Base-by-base conservation (phyloP, 92 coral and sea anemone genomes). In the Bergia puertoricense region DNA sequence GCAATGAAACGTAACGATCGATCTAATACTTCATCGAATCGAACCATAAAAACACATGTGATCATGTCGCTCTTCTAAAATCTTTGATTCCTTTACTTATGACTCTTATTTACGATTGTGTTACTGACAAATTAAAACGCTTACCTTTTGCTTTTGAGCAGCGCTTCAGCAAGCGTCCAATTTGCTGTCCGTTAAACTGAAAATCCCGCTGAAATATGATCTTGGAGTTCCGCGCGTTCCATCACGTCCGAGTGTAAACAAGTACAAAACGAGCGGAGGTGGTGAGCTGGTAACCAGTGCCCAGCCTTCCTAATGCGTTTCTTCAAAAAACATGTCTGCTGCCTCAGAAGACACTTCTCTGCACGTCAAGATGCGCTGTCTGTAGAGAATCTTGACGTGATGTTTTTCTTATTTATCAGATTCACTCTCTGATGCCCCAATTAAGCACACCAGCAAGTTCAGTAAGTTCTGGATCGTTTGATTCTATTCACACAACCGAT, bases 71-170 rank as follows among this genome's bases (percentile, higher is more conserved):
- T 69, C 79, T 75, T 75, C 79, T 75, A 75, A 75, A 5, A 75
- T 75, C 79, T 75, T 30, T 69, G 74, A 69, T 69, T 69, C 74
- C 74, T 69, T 69, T 69, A 69, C 74, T 69, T 69, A 69, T 69
- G 74, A 69, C 74, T 69, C 38, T 69, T 22, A 69, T 69, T 69
- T 69, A 69, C 74, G 74, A 69, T 75, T 75, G 79, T 75, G 45
- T 75, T 38, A 75, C 79, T 75, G 79, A 75, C 79, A 75, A 75
- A 75, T 75, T 75, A 75, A 75, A 75, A 75, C 79, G 79, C 79
- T 75, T 75, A 42, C 79, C 79, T 75, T 75, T 75, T 75, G 79
- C 79, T 75, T 75, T 75, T 38, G 46, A 75, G 79, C 44, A 75
- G 46, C 20, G 46, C 79, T 75, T 75, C 79, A 75, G 79, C 79